Percentiles rank a stretch among this genome's conserved stretches.
phyloP scores from a whole-genome alignment of 2,113 vertebrate genomes.

The Lathamus discolor region DNA sequence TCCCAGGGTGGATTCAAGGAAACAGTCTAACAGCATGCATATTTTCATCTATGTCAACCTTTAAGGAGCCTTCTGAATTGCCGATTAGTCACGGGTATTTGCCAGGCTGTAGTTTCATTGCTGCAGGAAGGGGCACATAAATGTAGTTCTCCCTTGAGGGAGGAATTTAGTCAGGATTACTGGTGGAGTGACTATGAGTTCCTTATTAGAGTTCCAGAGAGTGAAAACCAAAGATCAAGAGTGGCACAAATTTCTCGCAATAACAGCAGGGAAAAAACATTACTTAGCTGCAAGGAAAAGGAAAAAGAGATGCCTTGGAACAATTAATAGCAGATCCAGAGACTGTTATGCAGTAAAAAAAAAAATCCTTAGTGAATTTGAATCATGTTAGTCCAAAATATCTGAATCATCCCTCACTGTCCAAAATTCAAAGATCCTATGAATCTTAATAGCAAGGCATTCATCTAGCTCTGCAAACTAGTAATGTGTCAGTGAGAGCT shows the following conservation, averaged over 20 bases:
- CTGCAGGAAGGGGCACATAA: not conserved
- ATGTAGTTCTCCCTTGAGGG: not conserved
- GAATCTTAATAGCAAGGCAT: not conserved
- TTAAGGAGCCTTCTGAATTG: not conserved
- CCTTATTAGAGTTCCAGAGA: not conserved
- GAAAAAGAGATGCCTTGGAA: not conserved
- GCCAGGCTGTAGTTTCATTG: not conserved
- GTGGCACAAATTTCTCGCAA: not conserved
- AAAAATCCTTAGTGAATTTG: not conserved
- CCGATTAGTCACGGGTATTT: rapidly evolving
- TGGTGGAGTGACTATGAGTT: not conserved
- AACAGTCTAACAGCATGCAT: not conserved
- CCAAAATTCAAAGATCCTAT: not conserved
- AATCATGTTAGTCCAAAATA: not conserved
- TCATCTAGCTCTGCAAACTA: not conserved
- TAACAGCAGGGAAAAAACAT: not conserved
- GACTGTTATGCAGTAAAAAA: not conserved
- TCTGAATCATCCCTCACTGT: not conserved
- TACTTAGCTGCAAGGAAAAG: not conserved
- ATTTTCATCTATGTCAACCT: not conserved
- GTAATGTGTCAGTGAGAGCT: not conserved
- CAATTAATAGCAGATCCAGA: not conserved
- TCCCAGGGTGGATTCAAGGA: not conserved
- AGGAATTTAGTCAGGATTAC: not conserved
- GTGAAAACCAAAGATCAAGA: not conserved